These are phyloP conservation scores for Drosophila mimetica DNA, from an alignment of 2,888 invertebrate genomes.

Conservation along the genomic window DNA sequence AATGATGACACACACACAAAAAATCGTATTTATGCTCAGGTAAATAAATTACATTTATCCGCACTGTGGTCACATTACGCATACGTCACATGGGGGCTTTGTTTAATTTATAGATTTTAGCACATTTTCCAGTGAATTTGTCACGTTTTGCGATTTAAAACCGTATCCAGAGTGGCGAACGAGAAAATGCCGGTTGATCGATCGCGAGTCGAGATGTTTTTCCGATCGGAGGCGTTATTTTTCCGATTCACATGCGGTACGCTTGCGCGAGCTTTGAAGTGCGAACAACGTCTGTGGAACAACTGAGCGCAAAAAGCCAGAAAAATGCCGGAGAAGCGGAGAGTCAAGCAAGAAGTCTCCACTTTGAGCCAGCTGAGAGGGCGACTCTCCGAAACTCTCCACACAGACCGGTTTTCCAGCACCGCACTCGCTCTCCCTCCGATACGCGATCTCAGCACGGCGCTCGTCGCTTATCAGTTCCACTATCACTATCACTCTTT, in stretches of 20 bases:
- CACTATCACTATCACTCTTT: constrained; percentile 70
- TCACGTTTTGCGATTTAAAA: constrained; percentile 28
- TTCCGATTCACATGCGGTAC: constrained; percentile 34
- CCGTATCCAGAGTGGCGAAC: constrained; percentile 45
- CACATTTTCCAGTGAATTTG: constrained; percentile 8
- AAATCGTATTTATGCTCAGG: constrained; percentile 16
- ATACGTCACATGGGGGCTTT: constrained; percentile 37
- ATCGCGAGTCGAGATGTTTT: constrained; percentile 25
- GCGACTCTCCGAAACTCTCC: constrained; percentile 64
- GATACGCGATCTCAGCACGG: constrained; percentile 61
- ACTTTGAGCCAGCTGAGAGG: constrained; percentile 48
- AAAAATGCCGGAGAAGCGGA: constrained; percentile 59
- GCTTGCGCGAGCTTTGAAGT: constrained; percentile 75
- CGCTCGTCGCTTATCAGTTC: constrained; percentile 70
- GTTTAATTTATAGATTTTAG: constrained; percentile 52
- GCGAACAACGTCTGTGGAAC: too few relatives aligned
- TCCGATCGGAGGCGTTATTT: constrained; percentile 18
- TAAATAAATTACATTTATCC: constrained; percentile 30
- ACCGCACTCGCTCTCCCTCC: constrained; percentile 19
- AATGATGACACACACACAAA: constrained; percentile 30
- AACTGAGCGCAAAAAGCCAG: constrained; percentile 66
- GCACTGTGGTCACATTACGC: constrained; percentile 34
- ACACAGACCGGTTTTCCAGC: constrained; percentile 57
- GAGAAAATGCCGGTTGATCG: constrained; percentile 25
- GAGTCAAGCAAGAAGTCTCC: constrained; percentile 15